Percentiles rank a stretch among this genome's conserved stretches.
Conservation (phyloP, 2,797 vertebrate species). For the Aphelocoma californica region DNA sequence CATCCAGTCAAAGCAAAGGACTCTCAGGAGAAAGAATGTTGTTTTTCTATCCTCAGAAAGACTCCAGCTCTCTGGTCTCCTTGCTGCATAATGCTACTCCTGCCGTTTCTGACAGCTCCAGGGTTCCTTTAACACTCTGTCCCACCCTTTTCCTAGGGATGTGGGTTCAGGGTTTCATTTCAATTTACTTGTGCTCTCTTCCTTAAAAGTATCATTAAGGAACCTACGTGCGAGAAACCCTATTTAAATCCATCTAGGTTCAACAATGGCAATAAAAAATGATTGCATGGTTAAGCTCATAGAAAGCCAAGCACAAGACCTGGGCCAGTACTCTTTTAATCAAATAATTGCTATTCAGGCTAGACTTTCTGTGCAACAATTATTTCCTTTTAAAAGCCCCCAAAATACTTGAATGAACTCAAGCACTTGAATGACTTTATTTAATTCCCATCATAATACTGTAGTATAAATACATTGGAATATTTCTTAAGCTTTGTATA, state of each 20-base stretch:
- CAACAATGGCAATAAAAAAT: constrained; percentile 58
- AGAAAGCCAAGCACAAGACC: constrained; percentile 51
- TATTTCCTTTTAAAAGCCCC: constrained; percentile 30
- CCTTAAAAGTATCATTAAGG: constrained; percentile 2
- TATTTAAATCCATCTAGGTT: constrained; percentile 19
- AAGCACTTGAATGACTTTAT: constrained; percentile 27
- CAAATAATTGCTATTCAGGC: constrained; percentile 60
- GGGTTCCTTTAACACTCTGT: constrained; percentile 12
- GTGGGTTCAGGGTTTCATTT: background rate
- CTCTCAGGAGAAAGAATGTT: background rate
- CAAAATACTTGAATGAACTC: constrained; percentile 41
- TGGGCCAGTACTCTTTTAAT: constrained; percentile 58
- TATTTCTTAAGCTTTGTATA: constrained; percentile 48
- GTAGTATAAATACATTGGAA: constrained; percentile 46
- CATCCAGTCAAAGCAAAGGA: constrained; percentile 10
- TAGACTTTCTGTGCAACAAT: constrained; percentile 29
- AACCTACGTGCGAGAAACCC: constrained; percentile 21
- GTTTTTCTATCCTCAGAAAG: background rate
- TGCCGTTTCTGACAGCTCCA: background rate
- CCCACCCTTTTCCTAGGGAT: background rate
- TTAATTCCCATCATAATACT: constrained; percentile 44
- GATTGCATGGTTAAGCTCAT: constrained; percentile 45
- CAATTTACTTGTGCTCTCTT: background rate
- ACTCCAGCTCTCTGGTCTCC: background rate
- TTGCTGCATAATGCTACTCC: background rate